Percentiles rank a stretch among this genome's conserved stretches.
phyloP scores from a whole-genome alignment of 2,888 invertebrate genomes.

The Coecobrya sp. region DNA sequence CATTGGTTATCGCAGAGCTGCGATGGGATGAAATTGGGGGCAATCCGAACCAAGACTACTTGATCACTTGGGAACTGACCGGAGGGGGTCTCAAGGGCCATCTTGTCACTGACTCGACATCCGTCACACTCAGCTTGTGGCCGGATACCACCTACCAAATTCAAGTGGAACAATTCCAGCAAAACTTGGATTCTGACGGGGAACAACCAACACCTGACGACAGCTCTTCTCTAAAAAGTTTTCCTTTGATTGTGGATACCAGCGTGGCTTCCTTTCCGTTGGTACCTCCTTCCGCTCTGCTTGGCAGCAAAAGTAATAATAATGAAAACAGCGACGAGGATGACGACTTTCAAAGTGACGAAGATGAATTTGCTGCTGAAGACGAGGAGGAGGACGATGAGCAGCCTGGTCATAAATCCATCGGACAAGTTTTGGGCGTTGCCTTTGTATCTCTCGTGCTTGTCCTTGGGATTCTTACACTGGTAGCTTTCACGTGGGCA shows the following conservation, averaged over 20 bases:
- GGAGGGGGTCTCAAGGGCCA: constrained; percentile 94
- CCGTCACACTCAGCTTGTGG: constrained; percentile 93
- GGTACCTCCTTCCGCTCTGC: constrained; percentile 74
- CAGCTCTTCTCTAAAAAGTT: constrained; percentile 52
- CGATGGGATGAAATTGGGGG: constrained; percentile 89
- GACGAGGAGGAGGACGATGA: background rate
- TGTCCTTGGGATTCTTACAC: constrained; percentile 74
- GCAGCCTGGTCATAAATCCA: constrained; percentile 36
- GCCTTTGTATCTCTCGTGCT: constrained; percentile 71
- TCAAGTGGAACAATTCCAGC: constrained; percentile 89
- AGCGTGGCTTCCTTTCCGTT: constrained; percentile 83
- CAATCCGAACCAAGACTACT: constrained; percentile 89
- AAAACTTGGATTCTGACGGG: constrained; percentile 72
- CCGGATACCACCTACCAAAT: constrained; percentile 94
- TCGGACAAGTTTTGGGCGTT: constrained; percentile 73
- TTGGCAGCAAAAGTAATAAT: background rate
- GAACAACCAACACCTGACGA: constrained; percentile 65
- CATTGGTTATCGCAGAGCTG: constrained; percentile 90
- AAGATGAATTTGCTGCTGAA: background rate
- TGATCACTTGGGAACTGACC: constrained; percentile 95
- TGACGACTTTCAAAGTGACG: background rate
- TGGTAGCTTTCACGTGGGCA: constrained; percentile 75
- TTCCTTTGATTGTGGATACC: constrained; percentile 83
- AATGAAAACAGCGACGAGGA: background rate
- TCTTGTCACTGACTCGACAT: constrained; percentile 93